Evolutionary conservation across 1,140 invertebrate genomes (phyloP).

Genomic region (Diachasmimorpha longicaudata): DNA sequence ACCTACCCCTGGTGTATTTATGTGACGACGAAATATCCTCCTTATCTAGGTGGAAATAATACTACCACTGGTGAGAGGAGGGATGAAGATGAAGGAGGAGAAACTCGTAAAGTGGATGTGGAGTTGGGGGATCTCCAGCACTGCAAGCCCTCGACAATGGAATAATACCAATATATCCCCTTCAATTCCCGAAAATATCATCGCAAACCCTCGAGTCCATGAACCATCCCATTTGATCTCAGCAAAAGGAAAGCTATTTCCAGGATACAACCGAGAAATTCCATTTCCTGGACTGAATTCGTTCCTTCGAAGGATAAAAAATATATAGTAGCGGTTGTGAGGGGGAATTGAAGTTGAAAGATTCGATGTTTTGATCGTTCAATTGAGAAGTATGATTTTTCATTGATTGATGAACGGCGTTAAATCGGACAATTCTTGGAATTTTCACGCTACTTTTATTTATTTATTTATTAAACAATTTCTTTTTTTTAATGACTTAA

Average conservation of each 20-base stretch:
- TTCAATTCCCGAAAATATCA: not conserved
- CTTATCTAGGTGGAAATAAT: slow-evolving; percentile 1
- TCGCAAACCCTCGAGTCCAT: not conserved
- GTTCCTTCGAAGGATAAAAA: not conserved
- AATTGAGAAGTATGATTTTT: too few relatives aligned
- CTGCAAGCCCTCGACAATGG: not conserved
- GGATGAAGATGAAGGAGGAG: not conserved
- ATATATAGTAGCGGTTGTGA: not conserved
- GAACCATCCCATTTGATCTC: too few relatives aligned
- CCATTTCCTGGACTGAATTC: not conserved
- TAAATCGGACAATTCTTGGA: too few relatives aligned
- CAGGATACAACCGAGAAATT: not conserved
- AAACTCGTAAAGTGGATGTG: not conserved
- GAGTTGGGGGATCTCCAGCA: not conserved
- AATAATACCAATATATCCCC: not conserved
- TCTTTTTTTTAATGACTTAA: too few relatives aligned
- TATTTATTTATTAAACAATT: too few relatives aligned
- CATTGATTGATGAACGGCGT: too few relatives aligned
- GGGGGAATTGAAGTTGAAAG: not conserved
- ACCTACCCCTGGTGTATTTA: not conserved
- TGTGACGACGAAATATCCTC: not conserved
- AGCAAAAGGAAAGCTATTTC: not conserved
- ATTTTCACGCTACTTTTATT: too few relatives aligned
- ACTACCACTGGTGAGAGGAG: not conserved
- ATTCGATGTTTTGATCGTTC: not conserved